phyloP scores from a whole-genome alignment of 2,113 vertebrate genomes.

The Malurus alboscapulatus region DNA sequence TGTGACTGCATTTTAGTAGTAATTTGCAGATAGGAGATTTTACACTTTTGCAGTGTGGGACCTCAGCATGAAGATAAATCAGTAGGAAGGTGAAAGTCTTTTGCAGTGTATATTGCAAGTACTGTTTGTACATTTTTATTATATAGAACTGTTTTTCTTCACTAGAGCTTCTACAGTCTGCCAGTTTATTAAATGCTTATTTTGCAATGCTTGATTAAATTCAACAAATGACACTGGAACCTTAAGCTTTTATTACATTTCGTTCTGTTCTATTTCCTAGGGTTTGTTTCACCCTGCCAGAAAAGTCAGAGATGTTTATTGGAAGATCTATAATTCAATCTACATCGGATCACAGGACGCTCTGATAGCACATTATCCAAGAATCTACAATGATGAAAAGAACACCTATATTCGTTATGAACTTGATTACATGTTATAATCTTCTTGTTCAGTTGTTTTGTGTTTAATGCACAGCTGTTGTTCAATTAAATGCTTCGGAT shows the following conservation, averaged over 20 bases:
- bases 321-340: slow-evolving; percentile 99
- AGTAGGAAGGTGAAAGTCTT: neutral
- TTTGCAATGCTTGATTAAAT: neutral
- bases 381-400: slow-evolving; percentile 98
- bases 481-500: slow-evolving; percentile 74
- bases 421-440: slow-evolving; percentile 95
- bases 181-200: neutral
- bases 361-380: slow-evolving; percentile 95
- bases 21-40: neutral
- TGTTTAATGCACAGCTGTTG: slow-evolving; percentile 78
- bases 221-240: neutral
- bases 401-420: slow-evolving; percentile 95
- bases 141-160: neutral
- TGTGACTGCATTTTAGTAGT: neutral
- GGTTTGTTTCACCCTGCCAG: slow-evolving; percentile 97
- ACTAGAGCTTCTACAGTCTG: neutral
- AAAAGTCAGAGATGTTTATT: slow-evolving; percentile 97
- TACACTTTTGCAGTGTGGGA: neutral
- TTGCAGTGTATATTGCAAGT: neutral
- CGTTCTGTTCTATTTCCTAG: slow-evolving; percentile 66
- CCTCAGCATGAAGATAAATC: neutral
- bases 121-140: neutral
- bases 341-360: slow-evolving; percentile 99
- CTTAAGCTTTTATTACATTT: neutral
- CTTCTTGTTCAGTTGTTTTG: slow-evolving; percentile 68